phyloP scores from a whole-genome alignment of 2,888 invertebrate genomes.

The Microctonus hyperodae region DNA sequence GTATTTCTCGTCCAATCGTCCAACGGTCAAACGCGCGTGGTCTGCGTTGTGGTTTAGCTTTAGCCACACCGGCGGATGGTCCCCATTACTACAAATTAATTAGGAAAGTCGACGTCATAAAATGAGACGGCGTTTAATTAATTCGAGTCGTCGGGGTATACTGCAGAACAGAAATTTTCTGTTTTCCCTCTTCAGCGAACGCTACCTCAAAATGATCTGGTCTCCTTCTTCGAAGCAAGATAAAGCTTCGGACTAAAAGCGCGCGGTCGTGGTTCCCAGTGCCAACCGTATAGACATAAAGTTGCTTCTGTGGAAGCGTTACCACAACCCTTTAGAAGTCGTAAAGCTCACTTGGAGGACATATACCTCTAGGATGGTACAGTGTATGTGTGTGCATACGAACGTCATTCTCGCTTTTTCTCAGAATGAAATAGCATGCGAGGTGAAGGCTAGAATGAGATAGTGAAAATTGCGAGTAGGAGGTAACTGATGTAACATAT shows the following conservation, averaged over 20 bases:
- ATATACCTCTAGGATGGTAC: background rate
- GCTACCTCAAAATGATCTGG: constrained; percentile 39
- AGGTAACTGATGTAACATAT: constrained; percentile 1
- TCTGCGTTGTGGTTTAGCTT: constrained; percentile 38
- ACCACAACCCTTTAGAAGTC: constrained; percentile 46
- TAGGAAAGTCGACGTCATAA: constrained; percentile 46
- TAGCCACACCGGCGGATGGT: constrained; percentile 22
- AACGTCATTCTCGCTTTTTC: background rate
- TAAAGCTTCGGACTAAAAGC: constrained; percentile 32
- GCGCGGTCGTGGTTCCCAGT: constrained; percentile 25
- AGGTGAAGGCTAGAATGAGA: background rate
- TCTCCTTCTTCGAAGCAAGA: constrained; percentile 32
- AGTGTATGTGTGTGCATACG: background rate
- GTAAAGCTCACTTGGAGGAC: constrained; percentile 40
- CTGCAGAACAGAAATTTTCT: constrained; percentile 39
- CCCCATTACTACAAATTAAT: constrained; percentile 44
- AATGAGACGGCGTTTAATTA: constrained; percentile 43
- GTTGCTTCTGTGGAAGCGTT: constrained; percentile 36
- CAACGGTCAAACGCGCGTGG: constrained; percentile 35
- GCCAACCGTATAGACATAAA: constrained; percentile 19
- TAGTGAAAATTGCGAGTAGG: constrained; percentile 31
- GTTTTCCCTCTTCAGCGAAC: background rate
- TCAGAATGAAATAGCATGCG: background rate
- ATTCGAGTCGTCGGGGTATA: constrained; percentile 40
- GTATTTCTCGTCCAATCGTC: constrained; percentile 24